A percentile compares a stretch with the other conserved stretches of the same genome.
Conservation (phyloP, 2,797 vertebrate genomes). For the Lagodon rhomboides region DNA sequence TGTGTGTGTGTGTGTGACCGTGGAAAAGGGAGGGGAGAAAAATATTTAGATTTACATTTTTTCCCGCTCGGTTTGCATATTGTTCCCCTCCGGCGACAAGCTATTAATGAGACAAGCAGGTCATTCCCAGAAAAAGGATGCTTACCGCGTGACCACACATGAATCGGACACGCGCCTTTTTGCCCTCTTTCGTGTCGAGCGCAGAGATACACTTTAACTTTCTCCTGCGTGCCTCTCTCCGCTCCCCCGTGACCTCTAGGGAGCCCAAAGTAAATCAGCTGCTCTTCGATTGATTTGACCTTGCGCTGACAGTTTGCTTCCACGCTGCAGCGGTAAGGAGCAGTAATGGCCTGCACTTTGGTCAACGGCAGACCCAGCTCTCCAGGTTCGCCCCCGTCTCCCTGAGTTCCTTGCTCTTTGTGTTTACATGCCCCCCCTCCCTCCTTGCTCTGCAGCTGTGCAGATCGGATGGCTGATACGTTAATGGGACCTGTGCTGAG, state of each 20-base stretch:
- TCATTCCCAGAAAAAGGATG: slow-evolving; percentile 78
- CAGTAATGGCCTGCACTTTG: slow-evolving; percentile 39
- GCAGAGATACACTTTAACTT: slow-evolving; percentile 27
- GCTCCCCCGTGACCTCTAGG: slow-evolving; percentile 34
- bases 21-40: slow-evolving; percentile 35
- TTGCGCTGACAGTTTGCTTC: slow-evolving; percentile 50
- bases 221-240: slow-evolving; percentile 17
- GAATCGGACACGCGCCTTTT: slow-evolving; percentile 35
- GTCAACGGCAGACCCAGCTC: slow-evolving; percentile 43
- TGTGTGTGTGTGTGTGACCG: slow-evolving; percentile 31
- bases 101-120: slow-evolving; percentile 83
- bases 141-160: slow-evolving; percentile 64
- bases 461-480: slow-evolving; percentile 81
- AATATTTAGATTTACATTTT: slow-evolving; percentile 78
- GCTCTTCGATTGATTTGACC: slow-evolving; percentile 69
- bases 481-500: slow-evolving; percentile 80
- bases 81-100: slow-evolving; percentile 76
- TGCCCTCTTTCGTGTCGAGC: slow-evolving; percentile 35
- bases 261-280: slow-evolving; percentile 56
- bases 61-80: slow-evolving; percentile 83
- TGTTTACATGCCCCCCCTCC: slow-evolving; percentile 60
- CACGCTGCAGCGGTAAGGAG: slow-evolving; percentile 12
- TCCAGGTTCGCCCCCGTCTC: slow-evolving; percentile 26
- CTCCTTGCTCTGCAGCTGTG: slow-evolving; percentile 54
- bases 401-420: slow-evolving; percentile 44